phyloP scores from a whole-genome alignment of 2,113 vertebrate genomes.

The Spea multiplicata region DNA sequence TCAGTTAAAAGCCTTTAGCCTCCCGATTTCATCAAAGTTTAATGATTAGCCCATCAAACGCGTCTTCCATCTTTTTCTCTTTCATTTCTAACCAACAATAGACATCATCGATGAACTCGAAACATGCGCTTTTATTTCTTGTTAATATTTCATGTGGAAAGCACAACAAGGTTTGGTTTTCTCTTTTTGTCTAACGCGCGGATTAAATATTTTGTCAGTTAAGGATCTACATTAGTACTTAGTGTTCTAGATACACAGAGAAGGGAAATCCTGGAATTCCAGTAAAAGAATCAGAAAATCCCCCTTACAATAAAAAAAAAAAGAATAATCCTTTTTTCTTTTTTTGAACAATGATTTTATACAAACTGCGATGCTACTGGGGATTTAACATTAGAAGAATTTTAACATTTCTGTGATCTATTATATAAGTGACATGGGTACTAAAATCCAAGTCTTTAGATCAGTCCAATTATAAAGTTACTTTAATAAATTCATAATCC shows the following conservation, averaged over 20 bases:
- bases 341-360: too few species aligned
- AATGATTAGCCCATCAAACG: neutral
- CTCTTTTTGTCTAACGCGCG: neutral
- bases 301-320: too few species aligned
- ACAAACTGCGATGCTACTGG: too few species aligned
- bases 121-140: neutral
- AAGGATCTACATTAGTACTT: too few species aligned
- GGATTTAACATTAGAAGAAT: too few species aligned
- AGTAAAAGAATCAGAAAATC: too few species aligned
- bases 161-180: neutral
- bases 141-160: neutral
- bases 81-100: neutral
- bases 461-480: slow-evolving; percentile 24
- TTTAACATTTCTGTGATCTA: neutral
- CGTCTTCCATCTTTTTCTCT: neutral
- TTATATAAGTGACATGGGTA: slow-evolving; percentile 20
- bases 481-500: slow-evolving; percentile 35
- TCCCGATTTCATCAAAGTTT: slow-evolving; percentile 10
- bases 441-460: slow-evolving; percentile 24
- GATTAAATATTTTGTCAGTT: neutral
- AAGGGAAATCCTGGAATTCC: too few species aligned
- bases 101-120: slow-evolving; percentile 5
- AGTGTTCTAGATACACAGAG: too few species aligned
- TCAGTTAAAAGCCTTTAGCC: neutral
- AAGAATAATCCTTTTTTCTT: too few species aligned